These are phyloP conservation scores for Drosophila varians DNA, from an alignment of 1,140 invertebrate species.

Conservation along the genomic window DNA sequence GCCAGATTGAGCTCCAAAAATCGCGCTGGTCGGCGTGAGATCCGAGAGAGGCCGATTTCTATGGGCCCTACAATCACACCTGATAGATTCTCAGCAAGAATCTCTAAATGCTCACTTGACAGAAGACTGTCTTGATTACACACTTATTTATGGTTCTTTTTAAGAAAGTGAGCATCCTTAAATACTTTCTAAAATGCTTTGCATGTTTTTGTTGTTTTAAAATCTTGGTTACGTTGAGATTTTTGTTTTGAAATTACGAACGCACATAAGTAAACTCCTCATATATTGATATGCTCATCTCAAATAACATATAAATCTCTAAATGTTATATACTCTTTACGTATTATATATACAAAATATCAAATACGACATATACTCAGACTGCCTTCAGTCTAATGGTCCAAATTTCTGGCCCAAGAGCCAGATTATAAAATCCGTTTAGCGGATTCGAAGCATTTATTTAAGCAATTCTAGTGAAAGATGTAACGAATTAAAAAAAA, in stretches of 20 bases:
- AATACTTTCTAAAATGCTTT: too few species aligned
- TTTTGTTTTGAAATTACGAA: not conserved
- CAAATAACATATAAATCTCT: not conserved
- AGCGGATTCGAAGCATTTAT: not conserved
- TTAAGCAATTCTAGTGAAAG: not conserved
- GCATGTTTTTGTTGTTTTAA: not conserved
- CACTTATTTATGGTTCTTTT: not conserved
- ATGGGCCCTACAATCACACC: constrained; percentile 20
- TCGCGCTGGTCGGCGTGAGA: constrained; percentile 87
- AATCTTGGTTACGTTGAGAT: not conserved
- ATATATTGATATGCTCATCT: not conserved
- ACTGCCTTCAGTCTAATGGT: not conserved
- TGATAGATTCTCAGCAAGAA: not conserved
- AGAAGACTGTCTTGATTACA: not conserved
- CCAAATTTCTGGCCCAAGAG: not conserved
- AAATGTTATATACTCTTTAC: not conserved
- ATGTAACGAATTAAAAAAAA: not conserved
- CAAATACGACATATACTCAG: not conserved
- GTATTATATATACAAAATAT: not conserved
- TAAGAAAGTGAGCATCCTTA: not conserved
- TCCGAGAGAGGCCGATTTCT: constrained; percentile 28
- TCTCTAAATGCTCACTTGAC: not conserved
- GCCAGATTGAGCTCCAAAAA: constrained; percentile 94
- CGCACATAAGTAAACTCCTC: not conserved
- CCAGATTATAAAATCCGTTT: not conserved